Base-by-base conservation (phyloP, 2,113 vertebrate species). In the Phoxinus phoxinus region DNA sequence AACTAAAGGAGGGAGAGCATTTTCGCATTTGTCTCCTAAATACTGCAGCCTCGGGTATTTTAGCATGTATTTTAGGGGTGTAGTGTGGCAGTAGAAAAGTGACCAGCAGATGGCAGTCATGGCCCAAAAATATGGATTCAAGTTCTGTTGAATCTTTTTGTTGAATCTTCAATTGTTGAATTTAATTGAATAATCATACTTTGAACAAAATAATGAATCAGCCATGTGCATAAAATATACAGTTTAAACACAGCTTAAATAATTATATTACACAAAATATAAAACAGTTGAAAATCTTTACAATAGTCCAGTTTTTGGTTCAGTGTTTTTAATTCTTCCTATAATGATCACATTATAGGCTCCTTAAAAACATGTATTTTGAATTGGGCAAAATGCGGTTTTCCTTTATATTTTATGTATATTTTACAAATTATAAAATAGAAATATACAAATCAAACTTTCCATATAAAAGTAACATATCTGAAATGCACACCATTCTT, bases 101-200 rank as follows among this genome's bases (percentile, higher is more conserved):
- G 0, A 59, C 77, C 83, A 71, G 13, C 23, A 87, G 83, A 53
- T 81, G 78, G 48, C 69, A 85, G 71, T 27, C n/a, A 82, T 48
- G 41, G 46, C n/a, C 61, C 35, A 46, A 0, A 65, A 46, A 15
- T 30, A 71, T 69, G 17, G 19, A 15, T 13, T 46, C 37, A 44
- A 74, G 10, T 48, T 48, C 13, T 15, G 72, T 46, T 15, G 63
- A 30, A 8, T 32, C 13, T 65, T 9, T 58, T 59, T n/a, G 23
- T 4, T 59, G 27, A 32, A 9, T 67, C 15, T 67, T 32, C 30
- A 67, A 35, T 59, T 25, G 56, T 59, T n/a, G 9, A 59, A 59
- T 9, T 32, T 30, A 32, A 48, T 35, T 35, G 13, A 69, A 69
- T 19, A 21, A 21, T 69, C 21, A 35, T 9, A 69, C 32, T 69